Percentiles rank a stretch among this genome's conserved stretches.
Conservation (phyloP, 2,888 invertebrate genomes). For the Eilema griseolum region DNA sequence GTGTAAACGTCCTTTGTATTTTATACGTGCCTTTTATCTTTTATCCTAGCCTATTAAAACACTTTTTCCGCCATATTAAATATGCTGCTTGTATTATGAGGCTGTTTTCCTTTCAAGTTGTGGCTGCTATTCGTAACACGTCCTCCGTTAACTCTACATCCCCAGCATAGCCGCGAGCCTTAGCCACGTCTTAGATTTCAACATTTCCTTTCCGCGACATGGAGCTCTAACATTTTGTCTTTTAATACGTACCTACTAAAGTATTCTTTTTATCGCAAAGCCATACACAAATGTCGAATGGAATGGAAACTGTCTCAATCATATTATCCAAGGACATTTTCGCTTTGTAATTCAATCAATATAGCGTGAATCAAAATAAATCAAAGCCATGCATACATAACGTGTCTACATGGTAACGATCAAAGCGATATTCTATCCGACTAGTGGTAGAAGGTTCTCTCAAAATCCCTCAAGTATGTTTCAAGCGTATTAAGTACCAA, state of each 20-base stretch:
- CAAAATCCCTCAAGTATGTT: background rate
- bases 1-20: conserved; percentile 29
- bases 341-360: conserved; percentile 5
- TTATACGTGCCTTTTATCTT: conserved; percentile 26
- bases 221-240: conserved; percentile 10
- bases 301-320: background rate
- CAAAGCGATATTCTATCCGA: conserved; percentile 6
- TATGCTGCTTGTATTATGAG: conserved; percentile 47
- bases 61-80: conserved; percentile 38
- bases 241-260: conserved; percentile 20
- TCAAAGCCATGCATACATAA: background rate
- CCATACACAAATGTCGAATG: background rate
- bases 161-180: conserved; percentile 36
- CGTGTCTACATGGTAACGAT: background rate
- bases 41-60: conserved; percentile 32
- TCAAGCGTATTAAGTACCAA: background rate
- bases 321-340: background rate
- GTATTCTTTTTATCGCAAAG: conserved; percentile 27
- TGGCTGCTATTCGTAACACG: conserved; percentile 36
- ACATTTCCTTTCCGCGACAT: conserved; percentile 29
- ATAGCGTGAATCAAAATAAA: background rate
- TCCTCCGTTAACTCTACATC: conserved; percentile 23
- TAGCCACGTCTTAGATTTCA: conserved; percentile 35
- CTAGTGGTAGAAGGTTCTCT: background rate
- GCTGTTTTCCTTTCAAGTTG: conserved; percentile 36